Evolutionary conservation across 2,888 invertebrate genomes (phyloP).

Genomic region (Drosophila mayaguana): DNA sequence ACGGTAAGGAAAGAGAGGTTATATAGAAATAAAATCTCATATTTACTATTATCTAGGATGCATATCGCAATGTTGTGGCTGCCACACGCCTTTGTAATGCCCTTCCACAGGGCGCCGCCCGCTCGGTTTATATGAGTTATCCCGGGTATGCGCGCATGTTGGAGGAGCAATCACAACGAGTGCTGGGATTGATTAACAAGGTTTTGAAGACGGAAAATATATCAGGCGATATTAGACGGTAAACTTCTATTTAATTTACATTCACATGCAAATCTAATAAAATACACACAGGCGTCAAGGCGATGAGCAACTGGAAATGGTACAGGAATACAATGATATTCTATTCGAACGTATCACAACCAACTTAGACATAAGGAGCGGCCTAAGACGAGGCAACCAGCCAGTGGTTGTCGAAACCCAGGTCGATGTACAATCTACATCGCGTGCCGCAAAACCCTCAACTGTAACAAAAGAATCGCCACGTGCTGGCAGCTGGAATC

Average conservation of each 20-base stretch:
- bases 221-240: slow-evolving; percentile 85
- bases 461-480: slow-evolving; percentile 18
- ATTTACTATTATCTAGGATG: slow-evolving; percentile 80
- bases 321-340: slow-evolving; percentile 93
- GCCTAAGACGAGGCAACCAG: slow-evolving; percentile 86
- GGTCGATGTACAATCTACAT: slow-evolving; percentile 51
- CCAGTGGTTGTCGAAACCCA: slow-evolving; percentile 86
- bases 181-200: slow-evolving; percentile 87
- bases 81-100: slow-evolving; percentile 90
- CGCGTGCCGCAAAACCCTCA: slow-evolving; percentile 5
- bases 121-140: slow-evolving; percentile 91
- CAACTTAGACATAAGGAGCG: slow-evolving; percentile 89
- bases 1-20: slow-evolving; percentile 70
- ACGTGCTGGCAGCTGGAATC: slow-evolving; percentile 88
- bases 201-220: slow-evolving; percentile 87
- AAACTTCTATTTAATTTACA: slow-evolving; percentile 5
- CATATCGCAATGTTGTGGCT: slow-evolving; percentile 88
- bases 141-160: slow-evolving; percentile 90
- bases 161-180: slow-evolving; percentile 88
- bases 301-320: slow-evolving; percentile 90
- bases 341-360: slow-evolving; percentile 92
- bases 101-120: slow-evolving; percentile 90
- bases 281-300: slow-evolving; percentile 84
- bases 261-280: neutral
- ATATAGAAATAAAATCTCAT: neutral